phyloP scores from a whole-genome alignment of 2,888 invertebrate genomes.

The Cenopis cana region DNA sequence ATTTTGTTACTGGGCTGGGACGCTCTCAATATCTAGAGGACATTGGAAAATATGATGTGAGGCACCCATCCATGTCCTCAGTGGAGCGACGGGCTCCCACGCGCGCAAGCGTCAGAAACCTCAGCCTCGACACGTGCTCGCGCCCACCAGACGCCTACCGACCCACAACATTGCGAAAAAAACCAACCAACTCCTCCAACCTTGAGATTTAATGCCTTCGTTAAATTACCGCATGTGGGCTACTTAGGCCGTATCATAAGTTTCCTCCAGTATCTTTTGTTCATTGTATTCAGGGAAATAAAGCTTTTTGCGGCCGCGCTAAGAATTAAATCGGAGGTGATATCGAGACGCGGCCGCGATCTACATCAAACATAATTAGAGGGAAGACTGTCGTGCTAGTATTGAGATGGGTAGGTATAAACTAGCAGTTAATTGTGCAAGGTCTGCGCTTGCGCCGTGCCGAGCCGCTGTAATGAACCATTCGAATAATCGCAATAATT shows the following conservation, averaged over 20 bases:
- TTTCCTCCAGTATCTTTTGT: conserved; percentile 66
- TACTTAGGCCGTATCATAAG: conserved; percentile 64
- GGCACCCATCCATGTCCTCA: conserved; percentile 54
- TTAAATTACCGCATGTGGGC: conserved; percentile 77
- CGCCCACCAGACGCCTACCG: conserved; percentile 81
- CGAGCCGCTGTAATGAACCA: conserved; percentile 57
- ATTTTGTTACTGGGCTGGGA: neutral
- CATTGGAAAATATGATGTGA: conserved; percentile 48
- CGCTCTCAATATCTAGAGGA: neutral
- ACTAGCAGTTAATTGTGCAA: conserved; percentile 56
- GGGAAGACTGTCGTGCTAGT: conserved; percentile 58
- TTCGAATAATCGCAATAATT: conserved; percentile 75
- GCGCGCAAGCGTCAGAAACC: conserved; percentile 69
- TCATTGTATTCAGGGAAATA: conserved; percentile 66
- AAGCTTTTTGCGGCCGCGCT: conserved; percentile 52
- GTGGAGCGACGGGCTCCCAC: conserved; percentile 75
- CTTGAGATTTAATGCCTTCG: conserved; percentile 80
- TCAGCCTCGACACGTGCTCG: conserved; percentile 76
- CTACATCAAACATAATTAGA: conserved; percentile 54
- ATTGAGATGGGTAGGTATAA: conserved; percentile 53
- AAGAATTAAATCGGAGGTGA: conserved; percentile 48
- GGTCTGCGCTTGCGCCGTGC: conserved; percentile 48
- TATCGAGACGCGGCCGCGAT: conserved; percentile 41
- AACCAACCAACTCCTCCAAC: conserved; percentile 74
- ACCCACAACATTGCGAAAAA: conserved; percentile 81